These are phyloP conservation scores for Berghia stephanieae DNA, from an alignment of 1,140 invertebrate species.

Conservation along the genomic window DNA sequence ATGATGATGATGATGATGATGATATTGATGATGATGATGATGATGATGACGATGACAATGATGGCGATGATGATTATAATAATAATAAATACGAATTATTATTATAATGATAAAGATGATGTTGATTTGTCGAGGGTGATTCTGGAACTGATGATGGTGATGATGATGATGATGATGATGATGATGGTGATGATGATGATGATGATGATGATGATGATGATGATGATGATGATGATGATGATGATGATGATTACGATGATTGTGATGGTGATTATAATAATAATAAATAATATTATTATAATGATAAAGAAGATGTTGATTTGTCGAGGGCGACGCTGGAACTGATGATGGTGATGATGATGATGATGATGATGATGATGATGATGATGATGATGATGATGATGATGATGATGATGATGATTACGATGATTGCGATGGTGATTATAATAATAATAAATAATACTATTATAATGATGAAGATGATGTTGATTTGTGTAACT, in stretches of 20 bases:
- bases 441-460: not conserved
- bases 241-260: not conserved
- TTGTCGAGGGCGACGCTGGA: not conserved
- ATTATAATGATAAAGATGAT: not conserved
- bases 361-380: not conserved
- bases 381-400: not conserved
- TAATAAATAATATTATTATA: not conserved
- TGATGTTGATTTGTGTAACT: not conserved
- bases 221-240: not conserved
- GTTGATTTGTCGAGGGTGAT: conserved; percentile 8
- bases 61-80: not conserved
- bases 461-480: not conserved
- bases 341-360: not conserved
- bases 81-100: not conserved
- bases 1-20: conserved; percentile 14
- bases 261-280: not conserved
- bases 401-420: not conserved
- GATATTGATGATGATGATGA: not conserved
- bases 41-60: not conserved
- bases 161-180: not conserved
- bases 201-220: not conserved
- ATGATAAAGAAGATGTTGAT: not conserved
- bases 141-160: not conserved
- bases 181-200: not conserved
- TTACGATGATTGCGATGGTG: not conserved